Evolutionary conservation across 2,113 vertebrate species (phyloP).

Genomic region (Okapia johnstoni): DNA sequence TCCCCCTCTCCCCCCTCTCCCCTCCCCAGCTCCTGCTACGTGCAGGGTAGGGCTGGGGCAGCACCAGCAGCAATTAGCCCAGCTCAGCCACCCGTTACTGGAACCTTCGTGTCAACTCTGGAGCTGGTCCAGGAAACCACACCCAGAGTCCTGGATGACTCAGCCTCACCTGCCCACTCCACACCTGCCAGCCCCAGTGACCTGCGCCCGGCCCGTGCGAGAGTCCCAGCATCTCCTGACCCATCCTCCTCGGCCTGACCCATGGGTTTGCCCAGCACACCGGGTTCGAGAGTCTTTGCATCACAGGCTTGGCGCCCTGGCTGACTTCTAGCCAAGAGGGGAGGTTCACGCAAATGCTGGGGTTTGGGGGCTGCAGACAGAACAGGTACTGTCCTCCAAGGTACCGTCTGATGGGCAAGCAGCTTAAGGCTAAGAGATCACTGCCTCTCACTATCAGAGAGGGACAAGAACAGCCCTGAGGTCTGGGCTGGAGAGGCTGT

Average conservation of each 20-base stretch:
- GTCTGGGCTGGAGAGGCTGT: background rate
- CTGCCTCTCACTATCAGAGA: background rate
- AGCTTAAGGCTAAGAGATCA: too few relatives aligned
- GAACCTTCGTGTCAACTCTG: conserved; percentile 59
- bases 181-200: conserved; percentile 23
- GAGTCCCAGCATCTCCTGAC: conserved; percentile 17
- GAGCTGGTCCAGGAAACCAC: conserved; percentile 59
- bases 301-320: background rate
- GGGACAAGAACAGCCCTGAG: too few relatives aligned
- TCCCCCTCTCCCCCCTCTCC: accelerated
- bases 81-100: conserved; percentile 67
- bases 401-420: accelerated
- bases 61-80: conserved; percentile 46
- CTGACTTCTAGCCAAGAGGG: background rate
- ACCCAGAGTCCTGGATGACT: conserved; percentile 56
- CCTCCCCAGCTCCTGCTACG: background rate
- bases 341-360: background rate
- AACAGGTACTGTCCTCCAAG: accelerated
- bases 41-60: conserved; percentile 20
- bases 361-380: background rate
- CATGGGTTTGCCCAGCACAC: background rate
- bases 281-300: background rate
- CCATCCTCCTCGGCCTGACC: background rate
- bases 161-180: conserved; percentile 60
- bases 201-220: background rate